Evolutionary conservation across 2,797 vertebrate genomes (phyloP).

Genomic region (Gephyroberyx darwinii): DNA sequence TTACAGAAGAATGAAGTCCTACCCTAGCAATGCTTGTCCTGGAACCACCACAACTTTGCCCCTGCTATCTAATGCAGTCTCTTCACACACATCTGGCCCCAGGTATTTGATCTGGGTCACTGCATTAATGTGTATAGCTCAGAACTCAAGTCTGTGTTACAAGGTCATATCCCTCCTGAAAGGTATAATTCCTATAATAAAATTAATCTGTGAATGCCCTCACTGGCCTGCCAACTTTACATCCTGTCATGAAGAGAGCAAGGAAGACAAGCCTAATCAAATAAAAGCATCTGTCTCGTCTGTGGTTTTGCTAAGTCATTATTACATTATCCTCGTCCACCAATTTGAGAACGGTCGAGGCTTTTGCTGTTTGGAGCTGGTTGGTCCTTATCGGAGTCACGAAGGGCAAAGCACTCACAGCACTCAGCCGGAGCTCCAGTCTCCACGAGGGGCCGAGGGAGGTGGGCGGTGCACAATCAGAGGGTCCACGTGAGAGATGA

Average conservation of each 20-base stretch:
- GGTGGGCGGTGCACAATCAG: slow-evolving; percentile 48
- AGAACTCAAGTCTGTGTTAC: slow-evolving; percentile 25
- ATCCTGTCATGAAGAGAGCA: slow-evolving; percentile 19
- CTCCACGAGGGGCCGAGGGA: slow-evolving; percentile 37
- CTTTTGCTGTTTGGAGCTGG: slow-evolving; percentile 60
- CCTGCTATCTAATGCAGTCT: no score
- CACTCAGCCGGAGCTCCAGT: slow-evolving; percentile 55
- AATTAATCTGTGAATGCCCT: slow-evolving; percentile 4
- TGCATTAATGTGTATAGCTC: slow-evolving; percentile 41
- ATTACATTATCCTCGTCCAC: slow-evolving; percentile 27
- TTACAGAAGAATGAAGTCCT: no score
- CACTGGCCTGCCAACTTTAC: slow-evolving; percentile 2
- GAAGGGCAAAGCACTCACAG: slow-evolving; percentile 39
- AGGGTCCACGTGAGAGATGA: slow-evolving; percentile 57
- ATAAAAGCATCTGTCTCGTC: slow-evolving; percentile 33
- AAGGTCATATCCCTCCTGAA: slow-evolving; percentile 36
- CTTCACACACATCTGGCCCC: slow-evolving; percentile 26
- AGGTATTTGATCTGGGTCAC: slow-evolving; percentile 63
- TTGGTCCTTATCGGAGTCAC: slow-evolving; percentile 64
- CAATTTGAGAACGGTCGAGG: slow-evolving; percentile 47
- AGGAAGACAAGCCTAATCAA: slow-evolving; percentile 38
- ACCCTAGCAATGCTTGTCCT: no score
- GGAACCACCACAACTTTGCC: no score
- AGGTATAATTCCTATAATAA: slow-evolving; percentile 32
- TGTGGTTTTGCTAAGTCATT: slow-evolving; percentile 30